These are phyloP conservation scores for Blomia tropicalis DNA, from an alignment of 2,888 invertebrate genomes.

Conservation along the genomic window DNA sequence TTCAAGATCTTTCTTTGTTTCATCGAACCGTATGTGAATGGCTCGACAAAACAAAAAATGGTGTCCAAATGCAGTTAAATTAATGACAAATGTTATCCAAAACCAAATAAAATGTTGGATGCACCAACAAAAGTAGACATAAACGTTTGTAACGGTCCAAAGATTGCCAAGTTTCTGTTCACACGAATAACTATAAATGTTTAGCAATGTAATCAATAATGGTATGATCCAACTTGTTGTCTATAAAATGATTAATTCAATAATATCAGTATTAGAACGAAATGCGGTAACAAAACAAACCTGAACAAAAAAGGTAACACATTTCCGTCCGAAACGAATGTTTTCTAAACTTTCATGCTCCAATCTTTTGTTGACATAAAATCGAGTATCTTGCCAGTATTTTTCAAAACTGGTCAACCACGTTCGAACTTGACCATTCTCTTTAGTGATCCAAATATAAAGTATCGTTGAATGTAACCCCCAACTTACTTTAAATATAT, in stretches of 20 bases:
- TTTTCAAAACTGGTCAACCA: background rate
- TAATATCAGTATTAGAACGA: background rate
- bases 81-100: background rate
- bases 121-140: background rate
- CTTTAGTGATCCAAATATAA: conserved; percentile 8
- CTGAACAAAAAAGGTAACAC: background rate
- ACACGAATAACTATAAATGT: background rate
- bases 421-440: background rate
- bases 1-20: conserved; percentile 13
- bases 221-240: background rate
- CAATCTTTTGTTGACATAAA: background rate
- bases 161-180: background rate
- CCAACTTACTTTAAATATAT: conserved; percentile 2
- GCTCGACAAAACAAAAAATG: conserved; percentile 17
- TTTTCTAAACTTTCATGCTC: conserved; percentile 11
- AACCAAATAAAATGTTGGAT: background rate
- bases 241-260: background rate
- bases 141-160: background rate
- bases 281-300: background rate
- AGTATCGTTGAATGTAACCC: conserved; percentile 8
- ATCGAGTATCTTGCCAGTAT: background rate
- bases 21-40: conserved; percentile 15
- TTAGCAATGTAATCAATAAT: background rate
- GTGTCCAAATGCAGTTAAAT: conserved; percentile 15
- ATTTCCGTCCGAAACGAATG: background rate